Evolutionary conservation across 2,113 vertebrate genomes (phyloP).

Genomic region (Cavia porcellus): DNA sequence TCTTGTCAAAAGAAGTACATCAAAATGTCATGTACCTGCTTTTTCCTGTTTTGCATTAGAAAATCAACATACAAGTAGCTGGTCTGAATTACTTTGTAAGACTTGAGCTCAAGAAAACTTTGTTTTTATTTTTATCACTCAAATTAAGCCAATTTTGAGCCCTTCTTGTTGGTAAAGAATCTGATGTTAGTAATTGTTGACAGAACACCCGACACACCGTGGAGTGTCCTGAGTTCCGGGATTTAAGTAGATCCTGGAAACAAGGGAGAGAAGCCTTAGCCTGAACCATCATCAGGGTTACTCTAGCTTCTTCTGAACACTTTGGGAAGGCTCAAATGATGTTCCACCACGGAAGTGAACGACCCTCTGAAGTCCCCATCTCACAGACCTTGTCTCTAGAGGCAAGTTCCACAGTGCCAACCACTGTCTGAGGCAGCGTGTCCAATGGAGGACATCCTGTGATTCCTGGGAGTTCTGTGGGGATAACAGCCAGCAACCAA

Average conservation of each 20-base stretch:
- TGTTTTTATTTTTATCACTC: constrained; percentile 44
- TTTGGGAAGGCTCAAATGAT: background rate
- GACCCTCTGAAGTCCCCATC: background rate
- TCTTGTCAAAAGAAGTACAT: constrained; percentile 17
- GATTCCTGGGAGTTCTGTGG: background rate
- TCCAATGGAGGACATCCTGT: background rate
- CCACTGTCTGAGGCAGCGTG: background rate
- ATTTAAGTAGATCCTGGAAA: background rate
- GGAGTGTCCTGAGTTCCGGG: background rate
- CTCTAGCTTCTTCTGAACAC: background rate
- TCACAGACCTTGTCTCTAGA: background rate
- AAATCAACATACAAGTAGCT: constrained; percentile 26
- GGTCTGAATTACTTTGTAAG: background rate
- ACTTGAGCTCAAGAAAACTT: constrained; percentile 8
- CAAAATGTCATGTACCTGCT: background rate
- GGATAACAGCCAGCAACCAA: background rate
- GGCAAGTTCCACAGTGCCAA: background rate
- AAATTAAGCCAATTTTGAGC: background rate
- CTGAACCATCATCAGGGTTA: background rate
- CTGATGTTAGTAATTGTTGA: background rate
- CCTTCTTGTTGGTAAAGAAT: constrained; percentile 29
- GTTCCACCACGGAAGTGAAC: background rate
- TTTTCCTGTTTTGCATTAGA: constrained; percentile 33
- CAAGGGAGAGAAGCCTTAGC: background rate
- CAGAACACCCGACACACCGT: background rate